These are phyloP conservation scores for Homalodisca vitripennis DNA, from an alignment of 1,140 invertebrate species.

Conservation along the genomic window DNA sequence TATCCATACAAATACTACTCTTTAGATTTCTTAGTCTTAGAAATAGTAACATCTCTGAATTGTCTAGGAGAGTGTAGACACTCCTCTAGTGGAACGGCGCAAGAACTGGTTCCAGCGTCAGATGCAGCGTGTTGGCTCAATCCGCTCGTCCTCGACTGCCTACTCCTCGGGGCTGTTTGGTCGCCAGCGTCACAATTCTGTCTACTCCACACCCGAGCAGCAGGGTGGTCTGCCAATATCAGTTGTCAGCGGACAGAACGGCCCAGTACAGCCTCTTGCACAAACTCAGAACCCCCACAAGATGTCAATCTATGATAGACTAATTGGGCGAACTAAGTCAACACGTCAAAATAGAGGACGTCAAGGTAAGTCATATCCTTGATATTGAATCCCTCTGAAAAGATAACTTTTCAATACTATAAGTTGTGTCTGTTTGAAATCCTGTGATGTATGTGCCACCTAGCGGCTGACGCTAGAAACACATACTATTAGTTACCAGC, in stretches of 20 bases:
- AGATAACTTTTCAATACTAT: no score
- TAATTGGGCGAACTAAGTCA: constrained; percentile 78
- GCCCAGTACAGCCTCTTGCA: constrained; percentile 13
- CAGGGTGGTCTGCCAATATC: constrained; percentile 51
- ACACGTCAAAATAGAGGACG: constrained; percentile 47
- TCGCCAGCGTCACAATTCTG: constrained; percentile 64
- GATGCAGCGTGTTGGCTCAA: constrained; percentile 77
- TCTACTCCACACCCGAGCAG: constrained; percentile 76
- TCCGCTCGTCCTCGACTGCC: constrained; percentile 76
- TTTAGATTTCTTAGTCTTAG: no score
- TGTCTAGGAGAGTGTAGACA: constrained; percentile 79
- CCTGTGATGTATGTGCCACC: no score
- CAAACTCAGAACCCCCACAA: constrained; percentile 52
- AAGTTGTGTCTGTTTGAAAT: no score
- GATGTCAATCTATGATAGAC: constrained; percentile 75
- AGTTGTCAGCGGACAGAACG: constrained; percentile 38
- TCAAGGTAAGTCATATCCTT: no score
- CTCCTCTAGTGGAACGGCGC: constrained; percentile 76
- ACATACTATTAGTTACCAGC: no score
- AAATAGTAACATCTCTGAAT: neutral
- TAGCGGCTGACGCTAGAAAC: no score
- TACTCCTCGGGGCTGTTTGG: constrained; percentile 79
- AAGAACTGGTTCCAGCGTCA: constrained; percentile 85
- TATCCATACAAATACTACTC: no score
- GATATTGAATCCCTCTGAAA: no score